phyloP scores from a whole-genome alignment of 2,888 invertebrate genomes.

The Monochamus alternatus region DNA sequence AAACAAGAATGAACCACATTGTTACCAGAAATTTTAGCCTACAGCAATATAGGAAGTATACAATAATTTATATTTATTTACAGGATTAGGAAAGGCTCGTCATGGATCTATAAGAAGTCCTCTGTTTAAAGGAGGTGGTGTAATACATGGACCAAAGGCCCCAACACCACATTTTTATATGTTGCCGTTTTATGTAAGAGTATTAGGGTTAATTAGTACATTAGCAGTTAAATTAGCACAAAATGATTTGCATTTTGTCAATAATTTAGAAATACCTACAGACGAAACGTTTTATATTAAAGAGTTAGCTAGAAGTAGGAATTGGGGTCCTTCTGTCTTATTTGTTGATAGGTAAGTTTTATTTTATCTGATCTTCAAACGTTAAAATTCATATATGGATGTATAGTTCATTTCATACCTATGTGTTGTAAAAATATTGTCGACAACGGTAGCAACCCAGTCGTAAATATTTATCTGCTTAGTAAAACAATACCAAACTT shows the following conservation, averaged over 20 bases:
- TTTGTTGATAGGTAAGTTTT: slow-evolving; percentile 88
- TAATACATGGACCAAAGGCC: slow-evolving; percentile 92
- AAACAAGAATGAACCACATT: too few relatives aligned
- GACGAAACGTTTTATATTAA: slow-evolving; percentile 85
- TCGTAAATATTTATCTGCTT: too few relatives aligned
- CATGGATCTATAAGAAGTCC: slow-evolving; percentile 96
- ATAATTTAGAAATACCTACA: slow-evolving; percentile 88
- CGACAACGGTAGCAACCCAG: too few relatives aligned
- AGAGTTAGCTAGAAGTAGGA: slow-evolving; percentile 86
- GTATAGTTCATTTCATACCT: too few relatives aligned
- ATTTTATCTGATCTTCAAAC: not conserved
- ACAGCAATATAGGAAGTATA: not conserved
- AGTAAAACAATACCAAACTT: too few relatives aligned
- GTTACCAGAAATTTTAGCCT: too few relatives aligned
- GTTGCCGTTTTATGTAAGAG: slow-evolving; percentile 85
- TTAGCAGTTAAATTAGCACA: slow-evolving; percentile 94
- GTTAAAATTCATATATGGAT: too few relatives aligned
- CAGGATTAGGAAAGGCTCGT: slow-evolving; percentile 83
- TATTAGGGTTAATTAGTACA: slow-evolving; percentile 86
- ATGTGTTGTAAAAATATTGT: too few relatives aligned
- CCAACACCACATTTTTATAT: slow-evolving; percentile 95
- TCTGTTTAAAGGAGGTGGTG: slow-evolving; percentile 87
- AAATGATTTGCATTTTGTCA: slow-evolving; percentile 94
- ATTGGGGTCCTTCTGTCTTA: slow-evolving; percentile 97
- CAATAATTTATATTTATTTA: not conserved